Base-by-base conservation (phyloP, 2,888 invertebrate species). In the Acleris cristana region DNA sequence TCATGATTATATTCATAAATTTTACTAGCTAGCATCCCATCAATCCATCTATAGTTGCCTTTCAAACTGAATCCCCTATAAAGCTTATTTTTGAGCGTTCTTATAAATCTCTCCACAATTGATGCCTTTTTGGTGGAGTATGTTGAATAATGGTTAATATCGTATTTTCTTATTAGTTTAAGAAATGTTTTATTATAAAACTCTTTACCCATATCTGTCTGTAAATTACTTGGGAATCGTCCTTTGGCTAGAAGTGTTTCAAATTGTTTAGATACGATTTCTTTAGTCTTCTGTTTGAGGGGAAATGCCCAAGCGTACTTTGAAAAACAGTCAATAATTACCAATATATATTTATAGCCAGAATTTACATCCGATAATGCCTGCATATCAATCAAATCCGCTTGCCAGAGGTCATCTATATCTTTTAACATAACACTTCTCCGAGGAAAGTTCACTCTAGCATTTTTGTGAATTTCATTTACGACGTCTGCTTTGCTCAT, bases 351-450 rank as follows among this genome's bases (percentile, higher is more conserved):
- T 51, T 40, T 60, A 30, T 40, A 51, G 19, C 40, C 40, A 6
- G 6, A 19, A 40, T 60, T 60, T 34, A 34, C 21, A 8, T 49
- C 14, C 6, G 65, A 69, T 14, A 62, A 62, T 45, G 53, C 16
- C n/a, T 63, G 62, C 48, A 63, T 55, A 8, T 63, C 77, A 64
- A 72, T 81, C 12, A 84, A 75, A 78, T 87, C 84, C 12, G 79
- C 79, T 73, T 86, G 86, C 82, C 80, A 83, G 16, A 83, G 73
- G 69, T 86, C 82, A 72, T 83, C 77, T 14, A 84, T 66, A 54
- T 78, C 80, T 69, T 79, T 77, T 30, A 81, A 74, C 40, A 78
- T 75, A 45, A 79, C 79, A 51, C 69, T 66, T 49, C 81, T 71
- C 34, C 81, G 69, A 26, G 71, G 71, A 73, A 80, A 87, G 75